Evolutionary conservation across 2,113 vertebrate species (phyloP).

Genomic region (Pluvianellus socialis): DNA sequence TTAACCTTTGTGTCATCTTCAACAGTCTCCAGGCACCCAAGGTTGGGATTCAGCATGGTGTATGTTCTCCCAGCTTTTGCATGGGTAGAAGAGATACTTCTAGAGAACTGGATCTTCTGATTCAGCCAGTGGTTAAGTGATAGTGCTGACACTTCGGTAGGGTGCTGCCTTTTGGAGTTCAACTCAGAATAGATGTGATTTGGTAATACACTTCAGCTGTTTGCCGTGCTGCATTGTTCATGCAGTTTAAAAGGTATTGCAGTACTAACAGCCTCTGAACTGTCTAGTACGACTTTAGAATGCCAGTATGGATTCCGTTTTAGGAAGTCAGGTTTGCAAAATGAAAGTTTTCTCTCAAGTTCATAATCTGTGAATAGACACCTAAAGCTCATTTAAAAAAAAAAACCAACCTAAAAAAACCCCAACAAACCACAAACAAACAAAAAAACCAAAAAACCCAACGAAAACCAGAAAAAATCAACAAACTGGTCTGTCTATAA

Average conservation of each 20-base stretch:
- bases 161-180: neutral
- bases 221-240: neutral
- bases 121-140: too few species aligned
- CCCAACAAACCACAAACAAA: too few species aligned
- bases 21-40: neutral
- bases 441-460: neutral
- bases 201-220: neutral
- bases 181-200: neutral
- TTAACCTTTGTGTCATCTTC: neutral
- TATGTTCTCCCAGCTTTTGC: neutral
- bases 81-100: neutral
- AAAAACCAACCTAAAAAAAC: too few species aligned
- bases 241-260: neutral
- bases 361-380: neutral
- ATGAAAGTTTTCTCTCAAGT: neutral
- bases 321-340: neutral
- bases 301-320: neutral
- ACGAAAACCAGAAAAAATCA: too few species aligned
- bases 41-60: neutral
- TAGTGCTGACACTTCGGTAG: neutral
- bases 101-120: neutral
- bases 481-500: neutral
- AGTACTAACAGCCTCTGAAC: neutral
- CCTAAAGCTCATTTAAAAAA: neutral
- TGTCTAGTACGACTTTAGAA: neutral